A percentile compares a stretch with the other conserved stretches of the same genome.
These are phyloP conservation scores for Hyalella azteca DNA, from an alignment of 2,888 invertebrate species.

Conservation along the genomic window DNA sequence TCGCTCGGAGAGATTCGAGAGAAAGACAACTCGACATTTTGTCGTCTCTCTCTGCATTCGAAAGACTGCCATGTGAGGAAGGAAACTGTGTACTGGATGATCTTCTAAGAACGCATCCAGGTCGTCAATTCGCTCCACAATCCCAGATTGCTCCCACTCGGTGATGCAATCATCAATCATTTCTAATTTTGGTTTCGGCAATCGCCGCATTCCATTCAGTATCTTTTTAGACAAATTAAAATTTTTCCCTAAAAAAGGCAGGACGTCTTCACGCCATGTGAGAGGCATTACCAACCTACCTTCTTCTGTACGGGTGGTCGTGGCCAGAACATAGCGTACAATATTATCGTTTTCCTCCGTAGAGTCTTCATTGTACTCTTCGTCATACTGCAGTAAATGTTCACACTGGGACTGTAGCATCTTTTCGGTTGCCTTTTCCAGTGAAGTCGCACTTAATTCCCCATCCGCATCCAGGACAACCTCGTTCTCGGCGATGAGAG, in stretches of 20 bases:
- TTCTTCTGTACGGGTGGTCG: neutral
- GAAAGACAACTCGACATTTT: conserved; percentile 25
- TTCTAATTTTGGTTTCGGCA: neutral
- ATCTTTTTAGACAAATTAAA: neutral
- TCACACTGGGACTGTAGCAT: neutral
- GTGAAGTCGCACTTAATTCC: neutral
- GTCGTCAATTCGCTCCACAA: neutral
- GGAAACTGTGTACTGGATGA: neutral
- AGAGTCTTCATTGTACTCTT: neutral
- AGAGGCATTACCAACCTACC: conserved; percentile 21
- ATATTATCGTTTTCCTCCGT: neutral
- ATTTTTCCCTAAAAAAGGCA: neutral
- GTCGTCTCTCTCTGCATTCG: neutral
- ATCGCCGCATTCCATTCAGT: neutral
- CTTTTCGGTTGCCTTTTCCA: neutral
- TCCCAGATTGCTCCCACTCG: neutral
- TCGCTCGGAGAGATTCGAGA: conserved; percentile 15
- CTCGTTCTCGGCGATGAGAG: neutral
- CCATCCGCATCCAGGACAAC: neutral
- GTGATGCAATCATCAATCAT: neutral
- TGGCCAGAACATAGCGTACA: neutral
- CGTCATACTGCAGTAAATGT: neutral
- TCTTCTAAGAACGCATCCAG: neutral
- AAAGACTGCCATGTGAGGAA: conserved; percentile 25
- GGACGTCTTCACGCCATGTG: neutral